These are phyloP conservation scores for Archilochus colubris DNA, from an alignment of 2,113 vertebrate species.

Conservation along the genomic window DNA sequence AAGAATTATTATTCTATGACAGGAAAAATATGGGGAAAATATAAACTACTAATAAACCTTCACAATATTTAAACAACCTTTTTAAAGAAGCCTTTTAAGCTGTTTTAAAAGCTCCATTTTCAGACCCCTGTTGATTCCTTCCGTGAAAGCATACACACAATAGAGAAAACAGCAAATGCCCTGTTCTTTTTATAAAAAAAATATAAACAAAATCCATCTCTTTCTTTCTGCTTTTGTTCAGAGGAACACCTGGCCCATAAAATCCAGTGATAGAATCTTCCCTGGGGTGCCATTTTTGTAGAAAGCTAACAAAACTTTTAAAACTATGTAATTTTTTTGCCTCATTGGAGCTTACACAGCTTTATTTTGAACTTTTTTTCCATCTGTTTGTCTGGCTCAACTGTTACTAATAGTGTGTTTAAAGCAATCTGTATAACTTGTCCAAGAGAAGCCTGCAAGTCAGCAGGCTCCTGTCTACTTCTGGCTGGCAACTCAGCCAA, in stretches of 20 bases:
- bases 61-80: background rate
- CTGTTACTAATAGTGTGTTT: slow-evolving; percentile 28
- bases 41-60: slow-evolving; percentile 5
- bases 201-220: background rate
- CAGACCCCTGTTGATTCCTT: slow-evolving; percentile 22
- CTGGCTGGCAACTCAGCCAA: background rate
- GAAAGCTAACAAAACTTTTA: slow-evolving; percentile 43
- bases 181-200: background rate
- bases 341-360: slow-evolving; percentile 58
- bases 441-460: slow-evolving; percentile 52
- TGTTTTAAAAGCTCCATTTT: slow-evolving; percentile 9
- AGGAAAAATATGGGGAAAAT: background rate
- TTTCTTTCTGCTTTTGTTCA: slow-evolving; percentile 38
- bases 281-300: slow-evolving; percentile 47
- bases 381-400: slow-evolving; percentile 70
- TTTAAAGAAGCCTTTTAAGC: background rate
- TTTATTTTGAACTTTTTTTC: slow-evolving; percentile 66
- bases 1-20: background rate
- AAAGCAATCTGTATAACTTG: slow-evolving; percentile 53
- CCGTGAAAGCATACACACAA: slow-evolving; percentile 5
- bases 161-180: background rate
- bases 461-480: slow-evolving; percentile 67
- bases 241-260: slow-evolving; percentile 59
- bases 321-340: slow-evolving; percentile 37
- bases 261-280: slow-evolving; percentile 55